A percentile compares a stretch with the other conserved stretches of the same genome.
These are phyloP conservation scores for Chymomyza procnemis DNA, from an alignment of 2,888 invertebrate species.

Conservation along the genomic window DNA sequence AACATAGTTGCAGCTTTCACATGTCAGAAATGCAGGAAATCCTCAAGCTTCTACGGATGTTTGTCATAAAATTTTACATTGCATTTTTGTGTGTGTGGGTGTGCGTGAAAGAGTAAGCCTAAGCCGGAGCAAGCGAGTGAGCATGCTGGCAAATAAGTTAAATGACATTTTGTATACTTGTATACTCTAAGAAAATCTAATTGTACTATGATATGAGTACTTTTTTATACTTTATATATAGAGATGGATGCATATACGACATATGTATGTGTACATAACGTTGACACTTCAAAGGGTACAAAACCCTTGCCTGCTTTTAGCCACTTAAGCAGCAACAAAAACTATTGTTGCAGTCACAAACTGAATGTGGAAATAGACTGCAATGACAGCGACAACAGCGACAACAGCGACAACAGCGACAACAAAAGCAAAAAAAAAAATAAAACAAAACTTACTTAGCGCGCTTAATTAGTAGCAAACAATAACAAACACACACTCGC, in stretches of 20 bases:
- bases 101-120: neutral
- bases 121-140: neutral
- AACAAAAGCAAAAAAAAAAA: too few relatives aligned
- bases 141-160: conserved; percentile 13
- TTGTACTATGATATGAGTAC: neutral
- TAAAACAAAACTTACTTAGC: conserved; percentile 58
- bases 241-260: neutral
- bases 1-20: conserved; percentile 20
- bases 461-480: conserved; percentile 72
- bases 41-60: conserved; percentile 22
- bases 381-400: conserved; percentile 7
- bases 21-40: conserved; percentile 26
- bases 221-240: neutral
- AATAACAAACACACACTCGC: conserved; percentile 43
- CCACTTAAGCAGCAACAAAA: conserved; percentile 47
- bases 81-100: conserved; percentile 5
- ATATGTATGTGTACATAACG: neutral
- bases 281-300: neutral
- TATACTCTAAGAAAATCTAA: conserved; percentile 8
- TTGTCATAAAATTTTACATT: conserved; percentile 33
- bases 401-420: conserved; percentile 12
- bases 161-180: conserved; percentile 16
- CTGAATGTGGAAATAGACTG: conserved; percentile 61
- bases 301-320: conserved; percentile 1
- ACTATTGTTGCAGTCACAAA: conserved; percentile 74